These are phyloP conservation scores for Chrysotoxum bicinctum DNA, from an alignment of 2,888 invertebrate species.

Conservation along the genomic window DNA sequence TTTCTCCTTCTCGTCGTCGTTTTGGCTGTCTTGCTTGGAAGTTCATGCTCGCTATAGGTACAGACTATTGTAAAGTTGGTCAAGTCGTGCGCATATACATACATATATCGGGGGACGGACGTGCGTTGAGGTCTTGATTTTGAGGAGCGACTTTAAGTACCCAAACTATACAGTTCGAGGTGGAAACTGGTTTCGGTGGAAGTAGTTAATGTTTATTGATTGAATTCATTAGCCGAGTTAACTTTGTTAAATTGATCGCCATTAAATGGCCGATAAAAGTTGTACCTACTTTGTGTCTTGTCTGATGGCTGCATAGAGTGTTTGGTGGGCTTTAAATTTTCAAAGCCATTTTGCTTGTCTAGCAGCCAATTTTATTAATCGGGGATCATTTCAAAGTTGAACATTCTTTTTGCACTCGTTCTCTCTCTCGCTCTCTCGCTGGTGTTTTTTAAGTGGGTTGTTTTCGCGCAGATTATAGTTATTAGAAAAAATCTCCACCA, in stretches of 20 bases:
- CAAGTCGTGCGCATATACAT: constrained; percentile 54
- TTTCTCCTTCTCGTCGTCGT: not conserved
- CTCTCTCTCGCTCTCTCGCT: not conserved
- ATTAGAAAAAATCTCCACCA: constrained; percentile 12
- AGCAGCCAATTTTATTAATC: constrained; percentile 36
- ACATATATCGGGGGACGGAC: constrained; percentile 29
- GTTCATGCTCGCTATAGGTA: not conserved
- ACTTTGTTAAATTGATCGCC: constrained; percentile 71
- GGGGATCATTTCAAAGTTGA: constrained; percentile 24
- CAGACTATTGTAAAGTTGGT: constrained; percentile 42
- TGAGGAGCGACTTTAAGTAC: constrained; percentile 7
- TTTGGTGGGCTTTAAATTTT: constrained; percentile 21
- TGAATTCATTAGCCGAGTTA: constrained; percentile 72
- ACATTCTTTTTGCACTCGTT: not conserved
- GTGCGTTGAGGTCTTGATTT: constrained; percentile 67
- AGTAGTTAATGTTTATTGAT: constrained; percentile 70
- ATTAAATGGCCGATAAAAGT: constrained; percentile 66
- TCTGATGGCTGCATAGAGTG: not conserved
- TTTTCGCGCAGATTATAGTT: constrained; percentile 18
- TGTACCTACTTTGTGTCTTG: constrained; percentile 25
- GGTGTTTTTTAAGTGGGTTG: constrained; percentile 6
- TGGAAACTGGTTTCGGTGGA: constrained; percentile 63
- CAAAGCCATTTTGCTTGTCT: constrained; percentile 27
- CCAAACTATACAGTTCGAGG: not conserved
- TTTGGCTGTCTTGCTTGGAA: not conserved